Conservation (phyloP, 2,113 vertebrate genomes). For the Prinia subflava region DNA sequence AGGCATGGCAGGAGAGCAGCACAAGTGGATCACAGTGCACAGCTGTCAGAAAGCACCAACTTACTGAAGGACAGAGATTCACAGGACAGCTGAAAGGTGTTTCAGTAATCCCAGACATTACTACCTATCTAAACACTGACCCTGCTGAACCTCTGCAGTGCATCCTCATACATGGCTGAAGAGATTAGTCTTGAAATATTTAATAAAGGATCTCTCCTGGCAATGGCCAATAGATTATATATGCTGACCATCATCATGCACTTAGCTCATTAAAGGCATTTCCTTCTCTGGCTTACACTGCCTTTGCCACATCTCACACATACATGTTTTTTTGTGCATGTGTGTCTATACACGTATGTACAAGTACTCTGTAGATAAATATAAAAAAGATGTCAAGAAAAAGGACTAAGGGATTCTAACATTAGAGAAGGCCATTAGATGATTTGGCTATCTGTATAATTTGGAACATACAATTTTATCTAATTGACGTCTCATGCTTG, state of each 20-base stretch:
- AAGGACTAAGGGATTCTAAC: not conserved
- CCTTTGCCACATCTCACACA: not conserved
- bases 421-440: not conserved
- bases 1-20: not conserved
- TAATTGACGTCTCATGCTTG: not conserved
- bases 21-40: not conserved
- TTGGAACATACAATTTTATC: not conserved
- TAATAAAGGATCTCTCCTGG: not conserved
- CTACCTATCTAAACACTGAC: not conserved
- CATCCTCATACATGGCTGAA: not conserved
- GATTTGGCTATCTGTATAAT: not conserved
- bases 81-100: not conserved
- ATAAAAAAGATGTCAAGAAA: not conserved
- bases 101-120: not conserved
- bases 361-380: not conserved
- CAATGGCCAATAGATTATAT: not conserved
- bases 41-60: not conserved
- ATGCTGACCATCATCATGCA: not conserved
- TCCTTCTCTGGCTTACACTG: not conserved
- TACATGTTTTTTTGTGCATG: not conserved
- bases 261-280: not conserved
- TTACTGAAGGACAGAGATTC: not conserved
- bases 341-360: not conserved
- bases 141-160: not conserved
- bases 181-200: not conserved